Conservation (phyloP, 2,888 invertebrate genomes). For the Platerodrilus igneus region DNA sequence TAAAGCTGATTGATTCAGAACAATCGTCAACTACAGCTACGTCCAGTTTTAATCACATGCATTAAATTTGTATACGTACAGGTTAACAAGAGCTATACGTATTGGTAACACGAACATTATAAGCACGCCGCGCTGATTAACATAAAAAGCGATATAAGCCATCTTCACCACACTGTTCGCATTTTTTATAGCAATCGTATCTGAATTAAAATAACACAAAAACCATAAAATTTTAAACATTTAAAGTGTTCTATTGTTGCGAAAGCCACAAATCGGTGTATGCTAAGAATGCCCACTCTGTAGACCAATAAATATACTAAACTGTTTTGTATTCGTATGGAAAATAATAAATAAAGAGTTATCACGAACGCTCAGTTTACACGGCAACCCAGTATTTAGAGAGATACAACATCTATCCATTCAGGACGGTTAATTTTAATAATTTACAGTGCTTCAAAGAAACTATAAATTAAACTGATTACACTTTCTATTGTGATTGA, state of each 20-base stretch:
- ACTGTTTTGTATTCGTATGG: slow-evolving; percentile 33
- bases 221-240: slow-evolving; percentile 45
- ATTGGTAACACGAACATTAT: slow-evolving; percentile 24
- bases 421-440: no score
- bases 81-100: slow-evolving; percentile 30
- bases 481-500: no score
- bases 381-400: background rate
- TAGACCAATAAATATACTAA: slow-evolving; percentile 43
- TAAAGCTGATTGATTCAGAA: no score
- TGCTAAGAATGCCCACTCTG: slow-evolving; percentile 36
- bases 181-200: slow-evolving; percentile 15
- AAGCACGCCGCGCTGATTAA: slow-evolving; percentile 16
- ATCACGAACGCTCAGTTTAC: slow-evolving; percentile 7
- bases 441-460: no score
- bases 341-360: slow-evolving; percentile 22
- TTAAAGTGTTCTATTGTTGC: slow-evolving; percentile 47
- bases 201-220: slow-evolving; percentile 24
- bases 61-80: slow-evolving; percentile 32
- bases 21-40: no score
- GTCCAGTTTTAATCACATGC: no score
- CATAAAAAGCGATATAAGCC: slow-evolving; percentile 13
- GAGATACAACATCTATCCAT: no score
- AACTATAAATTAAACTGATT: no score
- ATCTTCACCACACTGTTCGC: slow-evolving; percentile 7
- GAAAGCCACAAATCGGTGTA: slow-evolving; percentile 45